A percentile compares a stretch with the other conserved stretches of the same genome.
These are phyloP conservation scores for Neodontobutis hainanensis DNA, from an alignment of 2,113 vertebrate species.

Conservation along the genomic window DNA sequence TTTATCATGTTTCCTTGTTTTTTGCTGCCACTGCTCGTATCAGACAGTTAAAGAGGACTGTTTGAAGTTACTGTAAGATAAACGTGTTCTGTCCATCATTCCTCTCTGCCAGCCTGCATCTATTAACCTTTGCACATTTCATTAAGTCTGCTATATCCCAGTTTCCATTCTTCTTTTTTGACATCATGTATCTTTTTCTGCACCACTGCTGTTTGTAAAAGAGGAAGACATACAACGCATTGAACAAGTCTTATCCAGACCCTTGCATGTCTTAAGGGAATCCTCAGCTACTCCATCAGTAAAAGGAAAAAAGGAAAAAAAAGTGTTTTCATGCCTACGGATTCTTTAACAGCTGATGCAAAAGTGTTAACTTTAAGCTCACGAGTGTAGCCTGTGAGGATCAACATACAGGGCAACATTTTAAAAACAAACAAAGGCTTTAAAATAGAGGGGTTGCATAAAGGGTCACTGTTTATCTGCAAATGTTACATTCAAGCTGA, in stretches of 20 bases:
- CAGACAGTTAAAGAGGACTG: conserved; percentile 6
- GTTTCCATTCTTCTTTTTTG: conserved; percentile 27
- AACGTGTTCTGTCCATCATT: conserved; percentile 14
- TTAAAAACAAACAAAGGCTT: too few species aligned
- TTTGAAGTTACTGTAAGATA: conserved; percentile 36
- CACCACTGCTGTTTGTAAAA: not conserved
- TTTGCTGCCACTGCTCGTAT: not conserved
- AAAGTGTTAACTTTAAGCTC: too few species aligned
- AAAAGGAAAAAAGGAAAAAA: not conserved
- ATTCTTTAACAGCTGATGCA: too few species aligned
- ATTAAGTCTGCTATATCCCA: conserved; percentile 20
- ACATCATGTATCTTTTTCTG: conserved; percentile 15
- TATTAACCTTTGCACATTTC: conserved; percentile 10
- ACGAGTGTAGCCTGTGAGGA: too few species aligned
- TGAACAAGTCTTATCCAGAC: too few species aligned
- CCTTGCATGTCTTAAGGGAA: too few species aligned
- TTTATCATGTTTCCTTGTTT: conserved; percentile 19
- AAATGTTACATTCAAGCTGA: not conserved
- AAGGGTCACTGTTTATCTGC: not conserved
- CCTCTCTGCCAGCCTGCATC: conserved; percentile 1
- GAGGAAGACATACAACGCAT: too few species aligned
- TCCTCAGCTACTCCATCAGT: not conserved
- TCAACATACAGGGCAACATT: too few species aligned
- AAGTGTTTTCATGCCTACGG: too few species aligned
- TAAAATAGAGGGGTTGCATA: too few species aligned